Evolutionary conservation across 1,140 invertebrate species (phyloP).

Genomic region (Drosophila grimshawi): DNA sequence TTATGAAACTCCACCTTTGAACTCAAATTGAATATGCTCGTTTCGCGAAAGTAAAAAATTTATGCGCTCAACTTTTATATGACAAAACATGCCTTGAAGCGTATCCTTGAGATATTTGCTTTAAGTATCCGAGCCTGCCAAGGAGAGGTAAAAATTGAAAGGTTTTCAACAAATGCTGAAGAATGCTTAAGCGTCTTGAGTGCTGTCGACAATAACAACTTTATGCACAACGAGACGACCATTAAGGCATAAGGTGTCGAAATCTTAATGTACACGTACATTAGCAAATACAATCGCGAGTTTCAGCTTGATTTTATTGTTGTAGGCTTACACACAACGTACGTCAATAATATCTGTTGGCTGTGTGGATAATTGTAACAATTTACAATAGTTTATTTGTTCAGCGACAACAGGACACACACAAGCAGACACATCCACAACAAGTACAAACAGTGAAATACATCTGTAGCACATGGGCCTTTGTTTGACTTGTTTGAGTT

Average conservation of each 20-base stretch:
- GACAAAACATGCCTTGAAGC: constrained; percentile 39
- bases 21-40: background rate
- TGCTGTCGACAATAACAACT: background rate
- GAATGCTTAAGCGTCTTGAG: constrained; percentile 10
- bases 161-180: constrained; percentile 6
- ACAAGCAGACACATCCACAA: constrained; percentile 38
- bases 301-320: background rate
- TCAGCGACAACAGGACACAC: constrained; percentile 47
- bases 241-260: constrained; percentile 7
- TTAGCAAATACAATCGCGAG: background rate
- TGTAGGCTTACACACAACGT: background rate
- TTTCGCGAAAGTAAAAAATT: background rate
- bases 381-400: constrained; percentile 72
- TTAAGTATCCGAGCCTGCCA: background rate
- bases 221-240: background rate
- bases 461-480: background rate
- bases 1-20: too few species aligned
- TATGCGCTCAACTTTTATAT: background rate
- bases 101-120: constrained; percentile 47
- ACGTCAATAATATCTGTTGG: constrained; percentile 4
- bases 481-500: constrained; percentile 54
- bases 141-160: constrained; percentile 2
- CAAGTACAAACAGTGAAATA: constrained; percentile 7
- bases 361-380: constrained; percentile 73
- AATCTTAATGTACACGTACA: constrained; percentile 3